Conservation (phyloP, 1,140 invertebrate genomes). For the Drosophila obscura region DNA sequence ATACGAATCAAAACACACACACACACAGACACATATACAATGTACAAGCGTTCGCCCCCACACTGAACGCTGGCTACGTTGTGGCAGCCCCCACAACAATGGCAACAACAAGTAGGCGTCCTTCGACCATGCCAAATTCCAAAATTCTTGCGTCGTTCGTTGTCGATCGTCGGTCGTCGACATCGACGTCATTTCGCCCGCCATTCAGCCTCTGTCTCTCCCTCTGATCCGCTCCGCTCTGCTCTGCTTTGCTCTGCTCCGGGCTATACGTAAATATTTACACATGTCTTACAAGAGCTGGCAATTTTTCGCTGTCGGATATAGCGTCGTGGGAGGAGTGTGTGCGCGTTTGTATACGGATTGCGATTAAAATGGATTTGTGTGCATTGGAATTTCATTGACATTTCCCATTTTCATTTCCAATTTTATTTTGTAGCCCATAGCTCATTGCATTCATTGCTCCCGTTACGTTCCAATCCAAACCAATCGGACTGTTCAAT, state of each 20-base stretch:
- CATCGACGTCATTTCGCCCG: slow-evolving; percentile 65
- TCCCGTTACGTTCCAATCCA: too few relatives aligned
- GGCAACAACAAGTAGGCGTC: slow-evolving; percentile 67
- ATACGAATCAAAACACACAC: background rate
- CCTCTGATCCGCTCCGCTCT: slow-evolving; percentile 7
- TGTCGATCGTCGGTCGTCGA: slow-evolving; percentile 66
- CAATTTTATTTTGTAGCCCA: slow-evolving; percentile 15
- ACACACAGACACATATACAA: too few relatives aligned
- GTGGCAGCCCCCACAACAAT: slow-evolving; percentile 25
- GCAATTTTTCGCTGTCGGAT: slow-evolving; percentile 69
- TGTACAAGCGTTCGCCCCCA: background rate
- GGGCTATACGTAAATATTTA: slow-evolving; percentile 74
- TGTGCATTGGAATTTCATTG: slow-evolving; percentile 72
- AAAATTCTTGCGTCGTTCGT: slow-evolving; percentile 78
- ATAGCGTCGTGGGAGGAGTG: slow-evolving; percentile 6
- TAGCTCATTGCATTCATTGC: slow-evolving; percentile 18
- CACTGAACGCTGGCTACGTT: slow-evolving; percentile 7
- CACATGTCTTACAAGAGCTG: slow-evolving; percentile 77
- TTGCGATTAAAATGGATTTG: slow-evolving; percentile 5
- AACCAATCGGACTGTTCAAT: too few relatives aligned
- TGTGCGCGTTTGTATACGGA: background rate
- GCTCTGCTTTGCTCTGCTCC: background rate
- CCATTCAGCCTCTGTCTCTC: too few relatives aligned
- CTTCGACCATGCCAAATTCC: slow-evolving; percentile 78
- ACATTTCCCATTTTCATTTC: slow-evolving; percentile 68